These are phyloP conservation scores for Sebastes goodei DNA, from an alignment of 2,797 vertebrate species.

Conservation along the genomic window DNA sequence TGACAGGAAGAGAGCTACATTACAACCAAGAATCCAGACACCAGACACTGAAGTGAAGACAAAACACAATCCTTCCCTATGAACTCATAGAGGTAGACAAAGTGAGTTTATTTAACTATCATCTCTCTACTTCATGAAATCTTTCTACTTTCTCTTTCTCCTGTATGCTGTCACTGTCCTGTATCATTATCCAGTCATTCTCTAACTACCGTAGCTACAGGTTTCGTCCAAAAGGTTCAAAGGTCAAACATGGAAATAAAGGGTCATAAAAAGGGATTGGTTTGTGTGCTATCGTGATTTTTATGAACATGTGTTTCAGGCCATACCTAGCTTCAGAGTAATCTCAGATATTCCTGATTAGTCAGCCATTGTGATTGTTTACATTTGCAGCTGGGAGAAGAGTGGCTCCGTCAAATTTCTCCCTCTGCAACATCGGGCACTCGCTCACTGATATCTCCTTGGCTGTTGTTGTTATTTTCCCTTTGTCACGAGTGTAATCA, in stretches of 20 bases:
- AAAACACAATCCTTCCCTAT: neutral
- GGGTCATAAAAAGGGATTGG: conserved; percentile 24
- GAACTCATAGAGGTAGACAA: neutral
- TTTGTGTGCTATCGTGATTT: neutral
- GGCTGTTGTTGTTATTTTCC: conserved; percentile 1
- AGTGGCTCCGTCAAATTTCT: neutral
- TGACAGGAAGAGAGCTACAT: neutral
- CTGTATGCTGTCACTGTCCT: neutral
- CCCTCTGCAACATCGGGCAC: neutral
- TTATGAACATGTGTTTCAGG: neutral
- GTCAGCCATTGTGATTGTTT: conserved; percentile 3
- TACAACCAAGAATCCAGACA: neutral
- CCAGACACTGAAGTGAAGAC: neutral
- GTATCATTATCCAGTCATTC: neutral
- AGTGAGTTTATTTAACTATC: neutral
- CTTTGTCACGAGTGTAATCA: conserved; percentile 24
- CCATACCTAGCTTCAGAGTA: neutral
- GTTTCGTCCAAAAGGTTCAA: conserved; percentile 18
- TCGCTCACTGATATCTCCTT: neutral
- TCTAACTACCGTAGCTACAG: neutral
- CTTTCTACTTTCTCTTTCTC: neutral
- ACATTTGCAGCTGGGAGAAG: neutral
- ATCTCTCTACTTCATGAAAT: neutral
- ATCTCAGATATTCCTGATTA: neutral
- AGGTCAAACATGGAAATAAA: conserved; percentile 32